Conservation (phyloP, 2,113 vertebrate genomes). For the Cairina moschata region DNA sequence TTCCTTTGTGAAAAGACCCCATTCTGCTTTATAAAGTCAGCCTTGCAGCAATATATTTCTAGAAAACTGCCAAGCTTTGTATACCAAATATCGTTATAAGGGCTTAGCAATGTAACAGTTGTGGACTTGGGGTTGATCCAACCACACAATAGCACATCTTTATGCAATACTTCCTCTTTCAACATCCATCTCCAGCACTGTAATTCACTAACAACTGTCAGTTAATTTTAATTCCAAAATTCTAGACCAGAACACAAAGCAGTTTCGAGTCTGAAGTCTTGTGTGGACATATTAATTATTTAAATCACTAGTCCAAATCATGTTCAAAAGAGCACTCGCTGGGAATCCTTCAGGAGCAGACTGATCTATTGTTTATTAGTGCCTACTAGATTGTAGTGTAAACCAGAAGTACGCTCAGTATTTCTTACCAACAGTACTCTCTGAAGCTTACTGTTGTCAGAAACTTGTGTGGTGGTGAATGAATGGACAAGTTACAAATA, state of each 20-base stretch:
- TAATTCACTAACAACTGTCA: constrained; percentile 26
- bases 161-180: constrained; percentile 60
- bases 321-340: background rate
- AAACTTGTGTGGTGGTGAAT: background rate
- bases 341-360: background rate
- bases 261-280: constrained; percentile 7
- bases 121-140: constrained; percentile 57
- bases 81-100: background rate
- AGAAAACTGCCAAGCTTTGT: constrained; percentile 50
- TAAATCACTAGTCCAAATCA: background rate
- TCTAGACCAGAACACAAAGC: background rate
- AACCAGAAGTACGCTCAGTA: background rate
- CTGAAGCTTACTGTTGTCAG: background rate
- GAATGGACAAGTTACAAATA: background rate
- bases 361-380: background rate
- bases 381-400: background rate
- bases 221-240: constrained; percentile 26
- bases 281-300: constrained; percentile 33
- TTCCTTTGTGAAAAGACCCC: constrained; percentile 54
- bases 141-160: constrained; percentile 48
- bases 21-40: constrained; percentile 60
- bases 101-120: constrained; percentile 35
- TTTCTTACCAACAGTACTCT: background rate
- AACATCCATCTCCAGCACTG: constrained; percentile 26
- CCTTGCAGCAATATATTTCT: constrained; percentile 55